Conservation (phyloP, 2,888 invertebrate species). For the Trissolcus japonicus region DNA sequence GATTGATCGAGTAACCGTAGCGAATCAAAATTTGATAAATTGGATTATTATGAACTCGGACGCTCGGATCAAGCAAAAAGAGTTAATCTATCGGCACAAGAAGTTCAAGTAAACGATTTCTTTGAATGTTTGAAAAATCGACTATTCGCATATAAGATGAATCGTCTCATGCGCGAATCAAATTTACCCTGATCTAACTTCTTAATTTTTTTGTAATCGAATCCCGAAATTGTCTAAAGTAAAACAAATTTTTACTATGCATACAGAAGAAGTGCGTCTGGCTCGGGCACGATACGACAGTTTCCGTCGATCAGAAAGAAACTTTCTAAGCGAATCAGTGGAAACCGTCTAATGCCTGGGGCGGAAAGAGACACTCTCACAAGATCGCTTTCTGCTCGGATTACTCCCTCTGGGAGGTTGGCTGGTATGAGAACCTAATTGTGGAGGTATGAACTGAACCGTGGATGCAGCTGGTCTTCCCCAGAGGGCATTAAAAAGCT, state of each 20-base stretch:
- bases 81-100: conserved; percentile 34
- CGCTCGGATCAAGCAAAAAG: conserved; percentile 19
- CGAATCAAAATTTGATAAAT: conserved; percentile 49
- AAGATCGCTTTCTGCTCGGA: conserved; percentile 56
- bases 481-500: conserved; percentile 57
- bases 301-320: conserved; percentile 25
- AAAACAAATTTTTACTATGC: background rate
- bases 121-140: background rate
- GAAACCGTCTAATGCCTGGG: conserved; percentile 51
- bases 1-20: conserved; percentile 46
- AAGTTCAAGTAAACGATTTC: conserved; percentile 4
- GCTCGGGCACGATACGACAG: conserved; percentile 1
- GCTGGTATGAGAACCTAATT: conserved; percentile 60
- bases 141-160: background rate
- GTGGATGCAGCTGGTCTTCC: conserved; percentile 55
- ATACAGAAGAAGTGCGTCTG: background rate
- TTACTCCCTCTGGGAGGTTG: conserved; percentile 59
- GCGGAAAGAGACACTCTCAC: conserved; percentile 46
- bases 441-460: conserved; percentile 59
- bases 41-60: conserved; percentile 29
- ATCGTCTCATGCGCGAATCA: no score
- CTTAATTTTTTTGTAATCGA: no score
- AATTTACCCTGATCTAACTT: no score
- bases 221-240: background rate
- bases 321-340: conserved; percentile 45